Evolutionary conservation across 2,888 invertebrate genomes (phyloP).

Genomic region (Parapristionchus giblindavisi): DNA sequence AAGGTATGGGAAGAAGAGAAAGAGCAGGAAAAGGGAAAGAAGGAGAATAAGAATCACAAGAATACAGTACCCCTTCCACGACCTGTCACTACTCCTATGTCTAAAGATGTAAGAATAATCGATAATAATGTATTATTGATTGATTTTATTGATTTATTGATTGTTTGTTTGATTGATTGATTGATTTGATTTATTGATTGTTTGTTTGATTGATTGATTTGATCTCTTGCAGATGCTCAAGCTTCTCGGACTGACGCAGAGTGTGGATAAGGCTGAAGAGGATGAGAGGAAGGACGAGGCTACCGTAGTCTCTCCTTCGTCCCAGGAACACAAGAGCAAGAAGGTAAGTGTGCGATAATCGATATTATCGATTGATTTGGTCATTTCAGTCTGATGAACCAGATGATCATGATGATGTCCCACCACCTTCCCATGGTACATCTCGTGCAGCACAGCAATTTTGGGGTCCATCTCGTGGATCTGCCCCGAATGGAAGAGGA

Average conservation of each 20-base stretch:
- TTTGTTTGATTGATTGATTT: background rate
- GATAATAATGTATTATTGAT: background rate
- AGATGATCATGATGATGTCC: too few relatives aligned
- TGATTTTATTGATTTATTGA: too few relatives aligned
- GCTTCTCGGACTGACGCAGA: background rate
- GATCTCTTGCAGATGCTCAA: background rate
- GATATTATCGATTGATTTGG: too few relatives aligned
- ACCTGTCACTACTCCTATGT: conserved; percentile 1
- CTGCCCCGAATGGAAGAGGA: too few relatives aligned
- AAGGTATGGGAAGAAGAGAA: background rate
- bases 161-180: too few relatives aligned
- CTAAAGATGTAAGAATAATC: background rate
- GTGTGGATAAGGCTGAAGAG: conserved; percentile 18
- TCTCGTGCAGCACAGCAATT: conserved; percentile 11
- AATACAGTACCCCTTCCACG: background rate
- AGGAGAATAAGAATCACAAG: background rate
- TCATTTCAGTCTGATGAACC: too few relatives aligned
- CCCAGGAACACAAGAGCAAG: background rate
- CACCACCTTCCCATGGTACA: background rate
- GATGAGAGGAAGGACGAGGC: background rate
- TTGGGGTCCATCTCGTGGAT: conserved; percentile 22
- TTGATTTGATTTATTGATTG: too few relatives aligned
- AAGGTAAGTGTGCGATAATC: too few relatives aligned
- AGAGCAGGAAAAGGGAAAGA: background rate
- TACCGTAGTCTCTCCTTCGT: background rate